Evolutionary conservation across 92 coral and sea anemone species (phyloP), one percentile per base, ranked within the genome.

Genomic region (Chrysogorgia sp.): DNA sequence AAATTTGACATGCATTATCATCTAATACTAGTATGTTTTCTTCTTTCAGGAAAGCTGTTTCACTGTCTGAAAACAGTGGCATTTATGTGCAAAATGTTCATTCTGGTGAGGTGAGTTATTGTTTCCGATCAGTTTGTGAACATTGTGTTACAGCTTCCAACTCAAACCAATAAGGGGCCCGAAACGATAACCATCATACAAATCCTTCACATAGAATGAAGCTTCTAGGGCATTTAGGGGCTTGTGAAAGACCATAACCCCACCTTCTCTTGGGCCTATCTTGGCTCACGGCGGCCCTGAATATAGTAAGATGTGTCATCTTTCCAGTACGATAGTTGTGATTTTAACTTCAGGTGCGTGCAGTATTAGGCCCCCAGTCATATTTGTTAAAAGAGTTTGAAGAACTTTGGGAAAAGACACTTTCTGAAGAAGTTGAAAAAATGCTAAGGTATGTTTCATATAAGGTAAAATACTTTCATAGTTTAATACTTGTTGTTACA

Each of bases 361-460:
- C 94, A 15, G 90, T 94, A 1, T 83, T 94, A 92, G 98, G 98
- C 0, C 97, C 98, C 17, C 98, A 94, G 72, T 82, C 98, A 22
- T 94, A 94, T 77, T 66, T 94, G 40, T 77, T 94, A 76, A 89
- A 81, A 31, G 96, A 91, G n/a, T 85, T 85, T 50, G 98, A 94
- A 25, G 97, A 91, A 76, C 86, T 85, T 56, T 93, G 96, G 96
- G 74, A 56, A 22, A 93, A 93, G 62, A 93, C 88, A 31, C 87
- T 93, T 17, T 84, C 84, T 5, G 86, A 87, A 17, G 89, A 90
- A 58, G 93, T 90, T 49, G 97, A 93, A 71, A 63, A 77, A 30
- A 86, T 93, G 41, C 84, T 93, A 26, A 86, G 56, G 97, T 93
- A 67, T 75, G 90, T 31, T 21, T 58, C 12, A 53, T 7, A 10